Percentiles rank a stretch among this genome's conserved stretches.
Conservation (phyloP, 2,888 invertebrate species). For the Eurytoma adleriae region DNA sequence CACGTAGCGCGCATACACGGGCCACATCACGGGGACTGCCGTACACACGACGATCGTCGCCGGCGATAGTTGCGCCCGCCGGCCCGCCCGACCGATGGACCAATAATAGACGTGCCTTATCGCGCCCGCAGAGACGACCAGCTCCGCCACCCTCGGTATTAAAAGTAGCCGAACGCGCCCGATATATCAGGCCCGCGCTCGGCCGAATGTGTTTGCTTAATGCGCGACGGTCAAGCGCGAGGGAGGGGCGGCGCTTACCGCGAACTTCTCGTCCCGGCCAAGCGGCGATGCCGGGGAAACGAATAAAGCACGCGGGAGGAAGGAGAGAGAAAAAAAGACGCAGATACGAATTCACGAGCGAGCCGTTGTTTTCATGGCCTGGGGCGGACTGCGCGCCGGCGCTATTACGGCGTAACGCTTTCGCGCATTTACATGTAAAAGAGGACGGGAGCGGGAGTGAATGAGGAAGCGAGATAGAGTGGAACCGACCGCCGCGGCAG, state of each 20-base stretch:
- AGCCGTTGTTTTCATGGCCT: neutral
- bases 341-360: neutral
- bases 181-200: constrained; percentile 22
- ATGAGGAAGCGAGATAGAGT: constrained; percentile 37
- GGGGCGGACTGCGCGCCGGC: neutral
- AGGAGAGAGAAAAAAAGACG: constrained; percentile 2
- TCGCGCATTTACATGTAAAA: constrained; percentile 51
- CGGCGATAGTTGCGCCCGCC: constrained; percentile 7
- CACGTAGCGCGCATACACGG: neutral
- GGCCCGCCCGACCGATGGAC: constrained; percentile 57
- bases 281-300: neutral
- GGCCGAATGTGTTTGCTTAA: too few species aligned
- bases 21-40: neutral
- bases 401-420: constrained; percentile 17
- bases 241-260: neutral
- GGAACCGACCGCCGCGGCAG: constrained; percentile 33
- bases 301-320: neutral
- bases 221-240: neutral
- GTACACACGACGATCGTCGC: constrained; percentile 53
- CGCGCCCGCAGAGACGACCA: constrained; percentile 45
- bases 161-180: constrained; percentile 22
- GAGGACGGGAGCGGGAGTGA: constrained; percentile 8
- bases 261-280: neutral
- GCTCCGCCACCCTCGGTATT: constrained; percentile 26
- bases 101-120: constrained; percentile 68